Evolutionary conservation across 2,888 invertebrate genomes (phyloP), one percentile per base, ranked within the genome.

Genomic region (Apotomis turbidana): DNA sequence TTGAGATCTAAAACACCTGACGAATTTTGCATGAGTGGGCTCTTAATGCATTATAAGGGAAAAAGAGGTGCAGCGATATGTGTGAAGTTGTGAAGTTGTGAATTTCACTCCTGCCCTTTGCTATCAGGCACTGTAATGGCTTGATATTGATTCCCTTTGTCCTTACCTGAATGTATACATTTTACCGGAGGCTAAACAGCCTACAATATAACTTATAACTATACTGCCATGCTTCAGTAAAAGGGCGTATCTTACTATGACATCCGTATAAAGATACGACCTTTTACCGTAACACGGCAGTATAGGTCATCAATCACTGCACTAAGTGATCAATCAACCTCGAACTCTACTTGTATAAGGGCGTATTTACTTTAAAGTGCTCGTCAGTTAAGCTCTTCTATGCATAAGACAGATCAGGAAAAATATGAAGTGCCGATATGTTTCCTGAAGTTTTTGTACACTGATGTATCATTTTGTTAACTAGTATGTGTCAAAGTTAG

Each of bases 241-340:
- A 27, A 27, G 27, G 27, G 27, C 27, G 27, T 27, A 27, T 27
- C 27, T 27, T 27, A 27, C 27, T 27, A 27, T 27, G 27, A 27
- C 27, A 27, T 27, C 27, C 27, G 27, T 27, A 27, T 27, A 27
- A 27, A 27, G 2, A 27, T 27, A 27, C 27, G 27, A 27, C 27
- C 27, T 27, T 27, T 27, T 27, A 27, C 27, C 2, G 27, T 27
- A 27, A 27, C 27, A 27, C 27, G 27, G 27, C 27, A 27, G 27
- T n/a, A 62, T 51, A 36, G 8, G 36, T 5, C 51, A 62, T 62
- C 51, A 62, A 62, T 62, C 62, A 62, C 13, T 36, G 62, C 62
- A 51, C 62, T 54, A 12, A 63, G 63, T 13, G 54, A 54, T 62
- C 49, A 36, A 62, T 52, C 63, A 63, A 8, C 6, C 6, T 44